These are phyloP conservation scores for Meloidogyne chitwoodi DNA, from an alignment of 1,140 invertebrate genomes.

Conservation along the genomic window DNA sequence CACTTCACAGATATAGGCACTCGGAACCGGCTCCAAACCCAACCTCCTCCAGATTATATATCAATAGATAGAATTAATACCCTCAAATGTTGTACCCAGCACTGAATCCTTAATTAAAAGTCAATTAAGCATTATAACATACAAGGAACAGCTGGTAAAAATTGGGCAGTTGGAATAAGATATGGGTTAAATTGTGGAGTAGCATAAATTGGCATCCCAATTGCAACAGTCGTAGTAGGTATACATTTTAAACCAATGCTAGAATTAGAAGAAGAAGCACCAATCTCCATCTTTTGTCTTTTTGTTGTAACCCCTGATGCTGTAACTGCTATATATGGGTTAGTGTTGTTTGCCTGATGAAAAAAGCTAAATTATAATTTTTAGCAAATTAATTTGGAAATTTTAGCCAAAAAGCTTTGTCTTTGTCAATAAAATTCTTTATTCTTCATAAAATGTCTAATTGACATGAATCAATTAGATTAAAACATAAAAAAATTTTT, in stretches of 20 bases:
- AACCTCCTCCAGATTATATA: too few relatives aligned
- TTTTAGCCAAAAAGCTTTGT: too few relatives aligned
- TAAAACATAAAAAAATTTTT: too few relatives aligned
- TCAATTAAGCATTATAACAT: too few relatives aligned
- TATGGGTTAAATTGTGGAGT: constrained; percentile 21
- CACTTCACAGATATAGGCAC: too few relatives aligned
- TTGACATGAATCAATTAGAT: too few relatives aligned
- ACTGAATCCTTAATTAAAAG: not conserved
- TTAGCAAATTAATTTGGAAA: not conserved
- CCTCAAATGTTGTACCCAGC: not conserved
- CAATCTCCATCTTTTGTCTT: not conserved
- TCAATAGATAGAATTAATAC: too few relatives aligned
- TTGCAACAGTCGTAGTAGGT: not conserved
- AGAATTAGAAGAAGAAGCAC: not conserved
- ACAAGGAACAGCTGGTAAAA: constrained; percentile 19
- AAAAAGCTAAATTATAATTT: constrained; percentile 1
- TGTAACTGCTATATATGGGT: not conserved
- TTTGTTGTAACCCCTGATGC: constrained; percentile 10
- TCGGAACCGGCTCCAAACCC: too few relatives aligned
- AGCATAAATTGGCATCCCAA: constrained; percentile 15
- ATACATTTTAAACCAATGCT: not conserved
- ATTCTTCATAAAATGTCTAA: too few relatives aligned
- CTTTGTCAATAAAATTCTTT: too few relatives aligned
- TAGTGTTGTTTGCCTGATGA: constrained; percentile 12
- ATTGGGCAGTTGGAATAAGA: constrained; percentile 8